Percentiles rank a stretch among this genome's conserved stretches.
These are phyloP conservation scores for Drosophila triauraria DNA, from an alignment of 1,140 invertebrate species.

Conservation along the genomic window DNA sequence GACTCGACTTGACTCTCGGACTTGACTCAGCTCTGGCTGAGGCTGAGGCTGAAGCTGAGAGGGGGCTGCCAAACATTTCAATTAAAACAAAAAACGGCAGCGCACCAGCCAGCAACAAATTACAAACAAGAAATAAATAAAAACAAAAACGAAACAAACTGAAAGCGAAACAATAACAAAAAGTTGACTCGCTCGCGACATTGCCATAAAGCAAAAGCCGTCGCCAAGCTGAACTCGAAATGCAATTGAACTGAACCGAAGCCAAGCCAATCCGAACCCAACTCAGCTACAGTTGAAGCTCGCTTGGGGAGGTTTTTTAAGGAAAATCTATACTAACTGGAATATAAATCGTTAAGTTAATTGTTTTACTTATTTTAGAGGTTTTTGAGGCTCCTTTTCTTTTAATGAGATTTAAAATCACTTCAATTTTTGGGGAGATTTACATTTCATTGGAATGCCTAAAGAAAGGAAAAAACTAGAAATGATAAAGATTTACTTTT, in stretches of 20 bases:
- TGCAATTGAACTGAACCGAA: conserved; percentile 58
- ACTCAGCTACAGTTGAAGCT: conserved; percentile 16
- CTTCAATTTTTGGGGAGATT: too few species aligned
- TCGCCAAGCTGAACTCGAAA: conserved; percentile 57
- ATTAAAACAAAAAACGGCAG: conserved; percentile 51
- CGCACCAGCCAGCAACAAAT: conserved; percentile 2
- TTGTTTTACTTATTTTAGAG: not conserved
- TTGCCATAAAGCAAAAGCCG: conserved; percentile 50
- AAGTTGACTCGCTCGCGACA: conserved; percentile 37
- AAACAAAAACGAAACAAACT: conserved; percentile 10
- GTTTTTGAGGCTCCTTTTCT: too few species aligned
- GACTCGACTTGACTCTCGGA: conserved; percentile 4
- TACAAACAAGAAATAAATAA: conserved; percentile 2
- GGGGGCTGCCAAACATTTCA: conserved; percentile 74
- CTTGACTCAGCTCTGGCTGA: not conserved
- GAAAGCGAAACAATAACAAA: conserved; percentile 32
- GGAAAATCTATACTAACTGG: too few species aligned
- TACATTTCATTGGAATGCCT: too few species aligned
- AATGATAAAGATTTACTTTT: not conserved
- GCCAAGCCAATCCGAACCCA: conserved; percentile 11
- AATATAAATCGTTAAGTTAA: too few species aligned
- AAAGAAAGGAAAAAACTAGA: too few species aligned
- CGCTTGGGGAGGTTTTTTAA: too few species aligned
- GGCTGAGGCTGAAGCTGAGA: too few species aligned
- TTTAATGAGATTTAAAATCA: too few species aligned